Evolutionary conservation across 2,797 vertebrate genomes (phyloP).

Genomic region (Tokudaia muenninki): DNA sequence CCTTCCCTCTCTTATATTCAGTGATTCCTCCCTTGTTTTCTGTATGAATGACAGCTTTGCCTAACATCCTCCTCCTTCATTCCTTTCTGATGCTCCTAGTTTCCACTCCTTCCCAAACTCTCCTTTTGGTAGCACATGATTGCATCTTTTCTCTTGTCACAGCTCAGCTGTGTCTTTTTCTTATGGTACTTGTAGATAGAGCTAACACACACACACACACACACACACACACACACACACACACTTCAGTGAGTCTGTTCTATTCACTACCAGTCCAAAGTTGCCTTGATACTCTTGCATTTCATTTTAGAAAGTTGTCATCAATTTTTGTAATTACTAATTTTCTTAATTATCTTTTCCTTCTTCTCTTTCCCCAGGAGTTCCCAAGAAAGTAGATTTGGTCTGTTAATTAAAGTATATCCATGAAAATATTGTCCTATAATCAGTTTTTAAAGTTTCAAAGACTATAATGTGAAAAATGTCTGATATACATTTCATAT

Average conservation of each 20-base stretch:
- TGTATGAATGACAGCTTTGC: not conserved
- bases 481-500: not conserved
- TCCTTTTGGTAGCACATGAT: not conserved
- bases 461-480: not conserved
- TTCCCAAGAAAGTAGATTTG: not conserved
- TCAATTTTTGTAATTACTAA: not conserved
- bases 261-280: not conserved
- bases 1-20: not conserved
- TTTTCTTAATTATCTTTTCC: not conserved
- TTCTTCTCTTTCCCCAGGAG: not conserved
- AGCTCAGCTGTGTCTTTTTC: not conserved
- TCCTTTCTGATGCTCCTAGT: not conserved
- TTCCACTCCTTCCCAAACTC: not conserved
- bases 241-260: not conserved
- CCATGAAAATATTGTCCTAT: not conserved
- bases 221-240: no score
- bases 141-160: not conserved
- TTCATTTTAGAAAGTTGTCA: not conserved
- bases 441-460: slow-evolving; percentile 16
- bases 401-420: slow-evolving; percentile 2
- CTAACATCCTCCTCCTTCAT: not conserved
- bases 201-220: no score
- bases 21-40: not conserved
- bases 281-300: not conserved
- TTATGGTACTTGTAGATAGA: not conserved